A percentile compares a stretch with the other conserved stretches of the same genome.
phyloP scores from a whole-genome alignment of 37 sponge, comb jelly and placozoan species.

The Tethya wilhelma region DNA sequence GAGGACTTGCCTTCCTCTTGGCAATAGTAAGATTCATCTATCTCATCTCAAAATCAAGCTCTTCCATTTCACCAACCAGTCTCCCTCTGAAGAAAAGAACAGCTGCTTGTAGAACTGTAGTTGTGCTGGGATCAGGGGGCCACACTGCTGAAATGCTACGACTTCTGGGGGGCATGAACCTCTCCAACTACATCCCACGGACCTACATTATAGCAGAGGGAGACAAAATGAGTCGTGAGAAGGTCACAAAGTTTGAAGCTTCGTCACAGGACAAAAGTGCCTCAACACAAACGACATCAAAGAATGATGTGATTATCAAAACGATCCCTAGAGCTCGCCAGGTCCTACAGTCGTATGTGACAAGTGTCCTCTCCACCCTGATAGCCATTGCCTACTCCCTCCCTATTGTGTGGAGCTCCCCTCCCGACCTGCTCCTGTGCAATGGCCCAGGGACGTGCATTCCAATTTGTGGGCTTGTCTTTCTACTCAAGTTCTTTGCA shows the following conservation, averaged over 20 bases:
- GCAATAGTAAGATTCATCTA: not conserved
- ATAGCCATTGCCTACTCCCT: slow-evolving; percentile 58
- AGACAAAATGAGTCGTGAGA: slow-evolving; percentile 82
- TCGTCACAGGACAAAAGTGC: not conserved
- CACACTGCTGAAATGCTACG: slow-evolving; percentile 93
- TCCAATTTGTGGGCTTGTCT: slow-evolving; percentile 81
- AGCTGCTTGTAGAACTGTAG: slow-evolving; percentile 53
- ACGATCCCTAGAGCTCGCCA: slow-evolving; percentile 85
- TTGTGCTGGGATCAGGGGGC: slow-evolving; percentile 94
- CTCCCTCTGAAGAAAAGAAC: slow-evolving; percentile 6
- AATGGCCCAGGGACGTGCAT: slow-evolving; percentile 99
- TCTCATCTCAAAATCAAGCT: not conserved
- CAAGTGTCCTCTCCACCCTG: slow-evolving; percentile 79
- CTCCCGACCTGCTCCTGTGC: slow-evolving; percentile 90
- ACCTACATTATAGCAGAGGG: slow-evolving; percentile 79
- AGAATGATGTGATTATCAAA: slow-evolving; percentile 8
- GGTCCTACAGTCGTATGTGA: slow-evolving; percentile 86
- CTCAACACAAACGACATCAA: not conserved
- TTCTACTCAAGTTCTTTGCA: slow-evolving; percentile 61
- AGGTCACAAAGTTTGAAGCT: slow-evolving; percentile 65
- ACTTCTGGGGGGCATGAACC: slow-evolving; percentile 73
- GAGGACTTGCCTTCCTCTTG: no score
- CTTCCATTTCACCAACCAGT: not conserved
- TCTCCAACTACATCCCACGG: slow-evolving; percentile 67
- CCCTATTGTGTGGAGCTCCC: slow-evolving; percentile 43